These are phyloP conservation scores for Leucania comma DNA, from an alignment of 2,888 invertebrate genomes.

Conservation along the genomic window DNA sequence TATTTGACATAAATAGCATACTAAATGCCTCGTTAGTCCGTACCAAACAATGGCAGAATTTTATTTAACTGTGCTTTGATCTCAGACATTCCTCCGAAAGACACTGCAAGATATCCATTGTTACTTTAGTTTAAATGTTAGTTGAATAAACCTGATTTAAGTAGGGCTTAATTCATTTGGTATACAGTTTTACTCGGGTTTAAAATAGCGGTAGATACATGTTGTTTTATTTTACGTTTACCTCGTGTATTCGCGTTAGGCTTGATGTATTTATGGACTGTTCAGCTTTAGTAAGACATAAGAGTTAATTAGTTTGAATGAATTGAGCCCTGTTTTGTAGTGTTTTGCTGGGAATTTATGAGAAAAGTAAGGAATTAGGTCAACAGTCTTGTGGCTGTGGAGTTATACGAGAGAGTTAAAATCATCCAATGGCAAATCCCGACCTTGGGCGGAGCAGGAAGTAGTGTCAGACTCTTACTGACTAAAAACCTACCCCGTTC, in stretches of 20 bases:
- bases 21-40: constrained; percentile 82
- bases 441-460: no score
- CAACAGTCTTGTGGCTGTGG: neutral
- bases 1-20: constrained; percentile 87
- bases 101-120: constrained; percentile 52
- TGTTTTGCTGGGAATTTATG: constrained; percentile 14
- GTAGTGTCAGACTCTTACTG: no score
- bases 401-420: no score
- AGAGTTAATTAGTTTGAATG: constrained; percentile 27
- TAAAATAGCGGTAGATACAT: constrained; percentile 24
- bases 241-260: constrained; percentile 11
- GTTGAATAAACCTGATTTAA: constrained; percentile 54
- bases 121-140: constrained; percentile 59
- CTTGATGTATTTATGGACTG: constrained; percentile 17
- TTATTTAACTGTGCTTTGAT: constrained; percentile 80
- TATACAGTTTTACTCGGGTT: constrained; percentile 23
- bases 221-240: constrained; percentile 29
- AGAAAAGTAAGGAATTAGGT: constrained; percentile 22
- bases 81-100: constrained; percentile 60
- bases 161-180: constrained; percentile 30
- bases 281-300: constrained; percentile 10
- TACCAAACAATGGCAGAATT: constrained; percentile 71
- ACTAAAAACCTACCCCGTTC: no score
- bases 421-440: no score
- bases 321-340: constrained; percentile 11